Conservation (phyloP, 2,113 vertebrate species). For the Coregonus clupeaformis region DNA sequence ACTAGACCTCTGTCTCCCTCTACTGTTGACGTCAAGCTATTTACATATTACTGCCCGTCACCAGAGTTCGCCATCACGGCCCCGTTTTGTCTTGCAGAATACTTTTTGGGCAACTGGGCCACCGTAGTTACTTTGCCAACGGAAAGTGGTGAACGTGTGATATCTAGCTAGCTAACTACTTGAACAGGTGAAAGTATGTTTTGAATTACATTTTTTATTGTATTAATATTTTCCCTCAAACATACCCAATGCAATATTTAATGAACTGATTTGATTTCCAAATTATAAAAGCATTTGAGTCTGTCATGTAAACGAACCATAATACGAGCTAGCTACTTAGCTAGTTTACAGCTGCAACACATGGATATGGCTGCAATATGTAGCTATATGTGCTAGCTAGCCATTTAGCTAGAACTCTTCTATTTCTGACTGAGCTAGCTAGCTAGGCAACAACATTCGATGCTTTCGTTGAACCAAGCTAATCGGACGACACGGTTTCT, state of each 20-base stretch:
- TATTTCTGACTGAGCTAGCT: too few relatives aligned
- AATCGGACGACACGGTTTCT: too few relatives aligned
- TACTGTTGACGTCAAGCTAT: too few relatives aligned
- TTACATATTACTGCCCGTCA: too few relatives aligned
- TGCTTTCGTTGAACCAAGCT: too few relatives aligned
- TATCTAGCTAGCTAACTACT: neutral
- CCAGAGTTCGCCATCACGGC: too few relatives aligned
- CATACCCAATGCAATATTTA: neutral
- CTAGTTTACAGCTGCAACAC: neutral
- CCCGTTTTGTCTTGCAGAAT: neutral
- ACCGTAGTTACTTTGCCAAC: slow-evolving; percentile 1
- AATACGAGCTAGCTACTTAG: neutral
- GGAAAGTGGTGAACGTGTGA: neutral
- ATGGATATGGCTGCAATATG: neutral
- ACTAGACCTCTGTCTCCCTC: too few relatives aligned
- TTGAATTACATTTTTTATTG: neutral
- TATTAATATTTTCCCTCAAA: neutral
- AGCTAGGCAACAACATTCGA: too few relatives aligned
- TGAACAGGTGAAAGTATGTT: slow-evolving; percentile 1
- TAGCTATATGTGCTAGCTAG: too few relatives aligned
- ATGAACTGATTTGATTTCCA: neutral
- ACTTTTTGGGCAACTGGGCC: neutral
- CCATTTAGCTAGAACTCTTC: too few relatives aligned
- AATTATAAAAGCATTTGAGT: neutral
- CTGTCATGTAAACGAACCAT: neutral